Conservation (phyloP, 1,140 invertebrate species). For the Drosophila lowei region DNA sequence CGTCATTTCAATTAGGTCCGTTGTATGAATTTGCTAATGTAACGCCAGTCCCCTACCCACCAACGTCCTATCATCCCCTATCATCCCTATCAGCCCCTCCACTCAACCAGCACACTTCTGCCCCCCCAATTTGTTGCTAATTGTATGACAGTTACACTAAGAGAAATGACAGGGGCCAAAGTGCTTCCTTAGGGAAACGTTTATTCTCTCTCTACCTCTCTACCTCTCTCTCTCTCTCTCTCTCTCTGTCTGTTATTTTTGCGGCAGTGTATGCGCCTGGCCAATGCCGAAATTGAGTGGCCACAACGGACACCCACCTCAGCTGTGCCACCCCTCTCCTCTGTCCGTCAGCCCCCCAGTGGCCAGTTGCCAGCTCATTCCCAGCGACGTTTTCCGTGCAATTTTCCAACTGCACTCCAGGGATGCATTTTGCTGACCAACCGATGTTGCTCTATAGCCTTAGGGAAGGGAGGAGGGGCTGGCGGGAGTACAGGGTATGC, state of each 20-base stretch:
- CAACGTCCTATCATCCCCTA: not conserved
- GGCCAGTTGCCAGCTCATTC: slow-evolving; percentile 7
- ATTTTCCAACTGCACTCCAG: slow-evolving; percentile 63
- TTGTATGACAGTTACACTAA: slow-evolving; percentile 25
- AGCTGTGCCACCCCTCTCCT: not conserved
- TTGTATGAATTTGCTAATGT: slow-evolving; percentile 60
- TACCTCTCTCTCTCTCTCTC: not conserved
- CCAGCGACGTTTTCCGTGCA: slow-evolving; percentile 33
- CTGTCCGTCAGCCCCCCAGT: slow-evolving; percentile 5
- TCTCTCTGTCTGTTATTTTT: not conserved
- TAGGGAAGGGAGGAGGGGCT: not conserved
- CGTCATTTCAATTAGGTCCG: slow-evolving; percentile 71
- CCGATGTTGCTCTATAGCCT: slow-evolving; percentile 6
- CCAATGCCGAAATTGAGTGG: slow-evolving; percentile 47
- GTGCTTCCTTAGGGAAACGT: not conserved
- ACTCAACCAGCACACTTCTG: not conserved
- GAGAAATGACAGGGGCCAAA: not conserved
- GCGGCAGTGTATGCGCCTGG: slow-evolving; percentile 5
- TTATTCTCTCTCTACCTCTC: not conserved
- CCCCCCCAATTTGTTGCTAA: slow-evolving; percentile 43
- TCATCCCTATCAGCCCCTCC: not conserved
- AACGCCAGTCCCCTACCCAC: slow-evolving; percentile 1
- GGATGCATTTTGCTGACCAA: slow-evolving; percentile 55
- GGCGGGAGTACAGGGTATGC: too few species aligned
- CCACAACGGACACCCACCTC: slow-evolving; percentile 38